Evolutionary conservation across 1,140 invertebrate genomes (phyloP), one percentile per base, ranked within the genome.

Genomic region (Vanessa atalanta): DNA sequence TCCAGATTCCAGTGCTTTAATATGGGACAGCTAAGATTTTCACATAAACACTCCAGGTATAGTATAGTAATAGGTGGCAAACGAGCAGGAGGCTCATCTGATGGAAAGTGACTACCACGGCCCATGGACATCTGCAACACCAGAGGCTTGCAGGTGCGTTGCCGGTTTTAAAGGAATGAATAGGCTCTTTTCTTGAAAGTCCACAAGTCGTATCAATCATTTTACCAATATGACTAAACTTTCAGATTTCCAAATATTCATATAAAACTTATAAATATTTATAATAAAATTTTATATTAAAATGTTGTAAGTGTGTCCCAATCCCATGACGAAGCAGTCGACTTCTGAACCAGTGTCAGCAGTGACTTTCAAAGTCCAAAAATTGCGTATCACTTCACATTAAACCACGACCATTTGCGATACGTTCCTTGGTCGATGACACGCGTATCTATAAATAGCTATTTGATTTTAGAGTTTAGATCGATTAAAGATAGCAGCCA

Each of bases 301-400:
- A 11, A 26, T 31, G 14, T 1, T 13, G 47, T 68, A 48, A 55
- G 63, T 80, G 73, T 78, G 43, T 20, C 63, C 0, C 69, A 47
- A 11, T 2, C 72, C 50, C 26, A 37, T 80, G 79, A 80, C 64
- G 50, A 65, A 78, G 79, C 76, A 76, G 71, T 72, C 70, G 51
- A 73, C 55, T 73, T 65, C 61, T 20, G 63, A 74, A 79, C 48
- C 78, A 75, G 51, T 72, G 78, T 50, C 55, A 65, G 23, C 69
- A 72, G 70, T 80, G 77, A 78, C 79, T 76, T 72, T 76, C 70
- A 31, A 71, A 75, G 65, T 66, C 12, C 51, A 60, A 61, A 67
- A 80, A 74, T 64, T 53, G 72, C 75, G 61, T 69, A 64, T 77
- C 73, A 77, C 66, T 65, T 70, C 72, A 73, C 75, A 72, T 79